Evolutionary conservation across 2,888 invertebrate genomes (phyloP).

Genomic region (Epinotia demarniana): DNA sequence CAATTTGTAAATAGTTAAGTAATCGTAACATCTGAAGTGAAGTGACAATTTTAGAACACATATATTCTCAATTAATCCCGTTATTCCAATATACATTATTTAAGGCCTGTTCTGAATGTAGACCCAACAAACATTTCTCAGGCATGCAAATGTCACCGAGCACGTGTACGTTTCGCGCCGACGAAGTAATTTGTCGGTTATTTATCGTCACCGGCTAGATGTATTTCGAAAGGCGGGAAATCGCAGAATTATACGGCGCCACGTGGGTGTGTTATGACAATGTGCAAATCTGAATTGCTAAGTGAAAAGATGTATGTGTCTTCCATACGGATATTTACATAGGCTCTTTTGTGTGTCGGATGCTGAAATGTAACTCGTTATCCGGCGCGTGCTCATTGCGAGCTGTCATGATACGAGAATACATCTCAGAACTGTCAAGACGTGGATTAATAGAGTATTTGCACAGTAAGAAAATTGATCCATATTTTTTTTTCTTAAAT

Average conservation of each 20-base stretch:
- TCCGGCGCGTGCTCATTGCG: slow-evolving; percentile 39
- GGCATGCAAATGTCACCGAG: slow-evolving; percentile 76
- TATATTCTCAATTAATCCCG: slow-evolving; percentile 31
- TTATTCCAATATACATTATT: slow-evolving; percentile 46
- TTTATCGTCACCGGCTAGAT: slow-evolving; percentile 73
- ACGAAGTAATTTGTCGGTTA: slow-evolving; percentile 79
- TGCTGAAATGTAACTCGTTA: slow-evolving; percentile 32
- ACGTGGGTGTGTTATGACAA: slow-evolving; percentile 80
- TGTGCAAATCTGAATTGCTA: slow-evolving; percentile 70
- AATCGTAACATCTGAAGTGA: background rate
- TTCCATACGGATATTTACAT: slow-evolving; percentile 17
- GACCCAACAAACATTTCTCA: slow-evolving; percentile 68
- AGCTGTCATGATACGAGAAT: slow-evolving; percentile 36
- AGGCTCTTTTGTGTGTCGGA: slow-evolving; percentile 7
- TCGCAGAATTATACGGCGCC: slow-evolving; percentile 77
- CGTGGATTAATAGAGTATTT: slow-evolving; percentile 13
- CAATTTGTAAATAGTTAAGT: background rate
- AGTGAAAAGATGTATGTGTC: slow-evolving; percentile 54
- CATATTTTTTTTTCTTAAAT: background rate
- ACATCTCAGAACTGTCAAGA: slow-evolving; percentile 33
- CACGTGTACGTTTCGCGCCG: slow-evolving; percentile 67
- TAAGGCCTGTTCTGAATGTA: slow-evolving; percentile 45
- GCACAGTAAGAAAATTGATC: background rate
- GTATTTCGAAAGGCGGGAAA: slow-evolving; percentile 77
- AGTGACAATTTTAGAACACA: slow-evolving; percentile 19